A percentile compares a stretch with the other conserved stretches of the same genome.
Conservation (phyloP, 2,888 invertebrate species). For the Chrysotoxum bicinctum region DNA sequence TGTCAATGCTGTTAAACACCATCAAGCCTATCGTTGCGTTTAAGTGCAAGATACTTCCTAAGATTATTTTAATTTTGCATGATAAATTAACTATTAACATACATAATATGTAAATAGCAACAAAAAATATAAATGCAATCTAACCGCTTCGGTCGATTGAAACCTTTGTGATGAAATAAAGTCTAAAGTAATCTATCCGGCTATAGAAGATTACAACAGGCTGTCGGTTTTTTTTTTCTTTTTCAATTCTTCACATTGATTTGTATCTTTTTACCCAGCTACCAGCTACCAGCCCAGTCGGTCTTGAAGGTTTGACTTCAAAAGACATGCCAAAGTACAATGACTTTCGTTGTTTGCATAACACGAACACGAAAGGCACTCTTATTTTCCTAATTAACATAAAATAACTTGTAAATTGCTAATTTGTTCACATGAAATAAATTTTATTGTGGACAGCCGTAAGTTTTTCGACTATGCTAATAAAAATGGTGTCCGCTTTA, state of each 20-base stretch:
- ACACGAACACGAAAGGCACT: conserved; percentile 1
- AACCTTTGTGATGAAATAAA: too few species aligned
- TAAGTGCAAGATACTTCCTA: too few species aligned
- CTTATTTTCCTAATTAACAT: conserved; percentile 7
- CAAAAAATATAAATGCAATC: too few species aligned
- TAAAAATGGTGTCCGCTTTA: background rate
- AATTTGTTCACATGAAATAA: conserved; percentile 35
- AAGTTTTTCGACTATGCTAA: background rate
- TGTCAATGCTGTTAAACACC: too few species aligned
- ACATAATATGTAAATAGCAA: too few species aligned
- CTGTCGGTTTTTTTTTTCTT: background rate
- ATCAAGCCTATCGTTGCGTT: too few species aligned
- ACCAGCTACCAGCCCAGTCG: too few species aligned
- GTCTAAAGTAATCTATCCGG: background rate
- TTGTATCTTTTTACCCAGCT: conserved; percentile 20
- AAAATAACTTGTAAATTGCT: conserved; percentile 11
- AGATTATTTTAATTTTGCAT: too few species aligned
- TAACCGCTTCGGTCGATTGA: too few species aligned
- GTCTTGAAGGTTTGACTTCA: background rate
- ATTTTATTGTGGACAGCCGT: background rate
- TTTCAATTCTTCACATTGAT: background rate
- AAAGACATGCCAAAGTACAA: conserved; percentile 13
- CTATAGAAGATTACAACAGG: background rate
- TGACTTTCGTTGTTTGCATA: conserved; percentile 7
- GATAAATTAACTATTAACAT: too few species aligned